phyloP scores from a whole-genome alignment of 1,140 invertebrate genomes.

The Arion vulgaris region DNA sequence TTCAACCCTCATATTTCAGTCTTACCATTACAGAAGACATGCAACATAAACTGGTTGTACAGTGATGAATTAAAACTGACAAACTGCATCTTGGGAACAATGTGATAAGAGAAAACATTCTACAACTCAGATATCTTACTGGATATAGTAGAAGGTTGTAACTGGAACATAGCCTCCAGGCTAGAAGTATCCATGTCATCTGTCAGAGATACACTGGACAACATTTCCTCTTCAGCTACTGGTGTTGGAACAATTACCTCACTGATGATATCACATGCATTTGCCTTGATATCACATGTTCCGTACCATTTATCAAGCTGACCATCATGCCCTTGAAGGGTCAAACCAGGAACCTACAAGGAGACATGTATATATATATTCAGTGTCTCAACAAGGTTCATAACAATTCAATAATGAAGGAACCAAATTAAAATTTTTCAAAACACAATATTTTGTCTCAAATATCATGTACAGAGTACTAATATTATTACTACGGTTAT shows the following conservation, averaged over 20 bases:
- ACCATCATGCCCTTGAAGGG: conserved; percentile 74
- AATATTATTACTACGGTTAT: too few relatives aligned
- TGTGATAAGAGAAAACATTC: not conserved
- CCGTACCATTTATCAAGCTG: conserved; percentile 84
- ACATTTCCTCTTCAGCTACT: conserved; percentile 30
- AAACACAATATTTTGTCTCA: too few relatives aligned
- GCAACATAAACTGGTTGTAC: too few relatives aligned
- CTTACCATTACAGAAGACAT: too few relatives aligned
- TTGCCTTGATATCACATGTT: conserved; percentile 82
- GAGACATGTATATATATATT: too few relatives aligned
- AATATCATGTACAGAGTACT: too few relatives aligned
- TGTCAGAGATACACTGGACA: not conserved
- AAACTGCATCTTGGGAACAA: too few relatives aligned
- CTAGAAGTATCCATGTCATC: conserved; percentile 46
- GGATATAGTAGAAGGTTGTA: conserved; percentile 59
- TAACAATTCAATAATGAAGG: too few relatives aligned
- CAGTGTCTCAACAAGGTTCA: too few relatives aligned
- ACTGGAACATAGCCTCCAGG: conserved; percentile 65
- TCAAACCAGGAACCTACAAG: conserved; percentile 43
- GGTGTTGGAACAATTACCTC: conserved; percentile 76
- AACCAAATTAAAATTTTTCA: too few relatives aligned
- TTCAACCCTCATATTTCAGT: too few relatives aligned
- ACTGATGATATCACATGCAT: conserved; percentile 82
- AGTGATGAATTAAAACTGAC: too few relatives aligned
- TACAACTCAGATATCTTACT: conserved; percentile 44